Percentiles rank a stretch among this genome's conserved stretches.
phyloP scores from a whole-genome alignment of 2,888 invertebrate species.

The Drosophila cyrtoloma region DNA sequence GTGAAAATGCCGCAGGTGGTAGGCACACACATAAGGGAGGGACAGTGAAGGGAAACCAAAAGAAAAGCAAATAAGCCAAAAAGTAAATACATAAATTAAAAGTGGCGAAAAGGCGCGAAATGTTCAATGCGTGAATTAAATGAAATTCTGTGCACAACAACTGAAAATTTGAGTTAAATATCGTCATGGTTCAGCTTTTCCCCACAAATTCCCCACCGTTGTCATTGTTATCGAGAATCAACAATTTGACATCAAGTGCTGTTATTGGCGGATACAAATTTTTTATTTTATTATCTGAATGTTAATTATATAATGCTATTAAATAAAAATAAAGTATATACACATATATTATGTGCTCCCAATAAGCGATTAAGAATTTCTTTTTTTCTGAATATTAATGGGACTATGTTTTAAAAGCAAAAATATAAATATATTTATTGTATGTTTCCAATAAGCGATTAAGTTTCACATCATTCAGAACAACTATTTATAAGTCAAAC shows the following conservation, averaged over 20 bases:
- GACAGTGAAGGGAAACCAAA: conserved; percentile 7
- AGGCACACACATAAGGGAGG: conserved; percentile 42
- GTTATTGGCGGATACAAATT: not conserved
- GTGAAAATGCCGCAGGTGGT: conserved; percentile 69
- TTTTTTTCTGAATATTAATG: not conserved
- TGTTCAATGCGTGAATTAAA: conserved; percentile 70
- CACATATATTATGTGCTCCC: not conserved
- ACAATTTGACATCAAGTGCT: conserved; percentile 11
- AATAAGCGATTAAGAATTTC: not conserved
- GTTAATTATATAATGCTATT: not conserved
- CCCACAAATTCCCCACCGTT: not conserved
- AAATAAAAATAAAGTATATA: not conserved
- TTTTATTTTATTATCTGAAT: no score
- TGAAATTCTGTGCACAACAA: conserved; percentile 54
- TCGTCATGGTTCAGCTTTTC: conserved; percentile 5
- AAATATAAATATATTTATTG: not conserved
- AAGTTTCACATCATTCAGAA: not conserved
- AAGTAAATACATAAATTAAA: conserved; percentile 81
- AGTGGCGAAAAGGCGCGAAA: conserved; percentile 71
- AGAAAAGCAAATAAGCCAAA: conserved; percentile 70
- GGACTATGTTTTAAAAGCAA: not conserved
- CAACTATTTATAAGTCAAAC: not conserved
- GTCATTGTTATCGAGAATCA: conserved; percentile 19
- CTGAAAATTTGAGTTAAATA: conserved; percentile 36
- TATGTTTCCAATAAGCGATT: not conserved